phyloP scores from a whole-genome alignment of 2,888 invertebrate genomes.

The Eudemis profundana region DNA sequence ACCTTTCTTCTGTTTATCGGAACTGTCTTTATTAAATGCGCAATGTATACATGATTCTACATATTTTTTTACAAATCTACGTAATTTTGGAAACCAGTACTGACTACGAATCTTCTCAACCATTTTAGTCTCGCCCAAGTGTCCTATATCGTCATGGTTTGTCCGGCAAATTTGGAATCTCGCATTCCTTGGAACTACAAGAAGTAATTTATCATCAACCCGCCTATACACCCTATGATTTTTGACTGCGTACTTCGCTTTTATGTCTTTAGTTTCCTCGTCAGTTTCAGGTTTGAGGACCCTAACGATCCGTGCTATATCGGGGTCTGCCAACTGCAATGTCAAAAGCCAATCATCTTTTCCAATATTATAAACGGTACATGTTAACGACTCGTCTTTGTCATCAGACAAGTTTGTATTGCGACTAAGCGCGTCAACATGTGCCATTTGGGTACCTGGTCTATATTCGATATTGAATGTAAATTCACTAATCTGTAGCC shows the following conservation, averaged over 20 bases:
- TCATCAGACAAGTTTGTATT: neutral
- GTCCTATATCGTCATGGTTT: neutral
- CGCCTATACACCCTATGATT: neutral
- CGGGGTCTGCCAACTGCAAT: neutral
- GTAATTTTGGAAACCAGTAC: neutral
- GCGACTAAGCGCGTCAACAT: slow-evolving; percentile 1
- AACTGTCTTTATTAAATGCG: neutral
- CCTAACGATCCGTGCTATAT: neutral
- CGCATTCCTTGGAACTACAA: neutral
- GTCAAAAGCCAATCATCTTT: neutral
- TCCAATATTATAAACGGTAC: neutral
- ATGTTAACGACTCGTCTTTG: neutral
- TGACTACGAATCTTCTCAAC: neutral
- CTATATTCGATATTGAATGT: neutral
- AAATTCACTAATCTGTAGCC: slow-evolving; percentile 1
- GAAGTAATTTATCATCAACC: neutral
- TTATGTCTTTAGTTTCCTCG: neutral
- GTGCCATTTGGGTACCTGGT: neutral
- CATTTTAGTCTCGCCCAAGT: neutral
- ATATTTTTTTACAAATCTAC: too few relatives aligned
- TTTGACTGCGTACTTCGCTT: neutral
- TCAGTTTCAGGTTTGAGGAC: neutral
- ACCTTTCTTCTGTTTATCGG: neutral
- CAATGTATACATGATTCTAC: neutral
- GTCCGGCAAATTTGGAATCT: neutral